Evolutionary conservation across 1,140 invertebrate genomes (phyloP).

Genomic region (Gonatopus flavifemur): DNA sequence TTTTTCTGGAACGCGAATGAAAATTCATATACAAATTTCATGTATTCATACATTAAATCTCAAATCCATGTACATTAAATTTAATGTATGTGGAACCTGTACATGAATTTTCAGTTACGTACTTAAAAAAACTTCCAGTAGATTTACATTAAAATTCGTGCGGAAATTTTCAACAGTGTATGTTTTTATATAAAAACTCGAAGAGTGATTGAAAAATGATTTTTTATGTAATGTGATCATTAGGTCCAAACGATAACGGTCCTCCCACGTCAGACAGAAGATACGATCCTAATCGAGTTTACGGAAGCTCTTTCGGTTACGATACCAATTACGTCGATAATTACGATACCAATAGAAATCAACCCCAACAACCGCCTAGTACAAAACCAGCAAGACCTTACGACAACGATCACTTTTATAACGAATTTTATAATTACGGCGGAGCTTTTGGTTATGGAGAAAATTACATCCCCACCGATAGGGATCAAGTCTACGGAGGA

Average conservation of each 20-base stretch:
- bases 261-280: slow-evolving; percentile 15
- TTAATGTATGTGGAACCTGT: too few relatives aligned
- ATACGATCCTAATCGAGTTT: slow-evolving; percentile 33
- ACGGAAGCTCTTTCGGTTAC: slow-evolving; percentile 43
- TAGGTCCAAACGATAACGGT: slow-evolving; percentile 29
- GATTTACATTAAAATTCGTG: too few relatives aligned
- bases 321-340: slow-evolving; percentile 40
- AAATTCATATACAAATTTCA: too few relatives aligned
- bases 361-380: slow-evolving; percentile 3
- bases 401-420: slow-evolving; percentile 22
- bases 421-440: slow-evolving; percentile 37
- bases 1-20: too few relatives aligned
- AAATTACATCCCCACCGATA: slow-evolving; percentile 30
- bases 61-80: too few relatives aligned
- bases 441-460: slow-evolving; percentile 43
- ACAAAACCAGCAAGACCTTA: slow-evolving; percentile 5
- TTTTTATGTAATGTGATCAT: too few relatives aligned
- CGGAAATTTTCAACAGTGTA: too few relatives aligned
- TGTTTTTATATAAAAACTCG: too few relatives aligned
- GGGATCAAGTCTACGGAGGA: slow-evolving; percentile 22
- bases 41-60: too few relatives aligned
- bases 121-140: too few relatives aligned
- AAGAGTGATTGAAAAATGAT: too few relatives aligned
- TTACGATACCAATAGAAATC: slow-evolving; percentile 20
- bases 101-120: too few relatives aligned